Evolutionary conservation across 1,140 invertebrate genomes (phyloP).

Genomic region (Achroia grisella): DNA sequence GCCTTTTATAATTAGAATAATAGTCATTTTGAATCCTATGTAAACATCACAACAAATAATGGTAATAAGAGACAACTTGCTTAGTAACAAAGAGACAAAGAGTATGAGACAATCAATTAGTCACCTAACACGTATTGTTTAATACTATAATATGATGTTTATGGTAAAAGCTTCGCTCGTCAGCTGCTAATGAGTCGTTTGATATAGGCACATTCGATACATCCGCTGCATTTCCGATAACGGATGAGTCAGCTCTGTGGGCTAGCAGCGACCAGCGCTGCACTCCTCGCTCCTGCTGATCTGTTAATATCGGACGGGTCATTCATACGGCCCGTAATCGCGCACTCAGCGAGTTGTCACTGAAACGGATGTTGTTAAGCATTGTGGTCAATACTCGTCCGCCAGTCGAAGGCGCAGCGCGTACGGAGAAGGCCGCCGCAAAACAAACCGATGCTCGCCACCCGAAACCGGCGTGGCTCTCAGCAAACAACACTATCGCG

Average conservation of each 20-base stretch:
- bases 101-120: conserved; percentile 49
- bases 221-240: conserved; percentile 61
- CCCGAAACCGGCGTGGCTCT: conserved; percentile 19
- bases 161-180: conserved; percentile 40
- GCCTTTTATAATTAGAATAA: no score
- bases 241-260: conserved; percentile 39
- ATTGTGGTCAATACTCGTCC: conserved; percentile 22
- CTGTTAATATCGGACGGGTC: conserved; percentile 20
- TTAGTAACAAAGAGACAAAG: conserved; percentile 60
- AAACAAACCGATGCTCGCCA: conserved; percentile 4
- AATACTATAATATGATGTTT: conserved; percentile 40
- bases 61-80: no score
- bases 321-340: conserved; percentile 21
- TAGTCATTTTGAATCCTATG: no score
- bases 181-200: conserved; percentile 45
- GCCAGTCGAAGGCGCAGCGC: conserved; percentile 15
- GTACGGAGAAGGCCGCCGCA: not conserved
- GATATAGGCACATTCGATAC: conserved; percentile 28
- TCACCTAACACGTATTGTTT: conserved; percentile 41
- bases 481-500: conserved; percentile 28
- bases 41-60: no score
- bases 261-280: conserved; percentile 6
- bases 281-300: conserved; percentile 17
- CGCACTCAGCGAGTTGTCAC: conserved; percentile 37
- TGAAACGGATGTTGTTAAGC: conserved; percentile 26